Evolutionary conservation across 2,113 vertebrate species (phyloP).

Genomic region (Connochaetes taurinus): DNA sequence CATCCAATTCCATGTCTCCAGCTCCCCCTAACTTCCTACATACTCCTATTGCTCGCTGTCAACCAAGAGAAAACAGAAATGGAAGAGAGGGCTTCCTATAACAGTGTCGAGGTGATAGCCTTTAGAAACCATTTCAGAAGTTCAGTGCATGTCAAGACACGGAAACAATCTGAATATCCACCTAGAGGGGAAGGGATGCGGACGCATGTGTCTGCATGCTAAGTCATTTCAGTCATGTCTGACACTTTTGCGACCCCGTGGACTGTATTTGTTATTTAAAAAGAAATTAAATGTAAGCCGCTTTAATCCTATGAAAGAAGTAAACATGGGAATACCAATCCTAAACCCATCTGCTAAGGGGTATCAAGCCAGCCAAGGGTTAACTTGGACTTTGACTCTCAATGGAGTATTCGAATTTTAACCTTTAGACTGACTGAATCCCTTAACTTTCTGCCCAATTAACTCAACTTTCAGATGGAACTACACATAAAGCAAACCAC

Average conservation of each 20-base stretch:
- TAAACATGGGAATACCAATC: neutral
- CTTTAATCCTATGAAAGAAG: neutral
- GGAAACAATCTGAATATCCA: neutral
- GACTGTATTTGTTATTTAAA: neutral
- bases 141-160: neutral
- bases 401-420: neutral
- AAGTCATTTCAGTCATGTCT: neutral
- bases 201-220: neutral
- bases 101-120: neutral
- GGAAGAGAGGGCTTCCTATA: neutral
- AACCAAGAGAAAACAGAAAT: neutral
- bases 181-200: neutral
- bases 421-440: conserved; percentile 27
- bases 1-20: neutral
- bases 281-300: neutral
- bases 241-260: fast-evolving
- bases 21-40: neutral
- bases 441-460: conserved; percentile 44
- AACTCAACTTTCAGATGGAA: neutral
- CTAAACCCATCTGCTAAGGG: neutral
- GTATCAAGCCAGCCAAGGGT: neutral
- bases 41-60: neutral
- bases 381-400: neutral
- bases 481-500: neutral
- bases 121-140: neutral